phyloP scores from a whole-genome alignment of 2,113 vertebrate genomes.

The Poeciliopsis occidentalis region DNA sequence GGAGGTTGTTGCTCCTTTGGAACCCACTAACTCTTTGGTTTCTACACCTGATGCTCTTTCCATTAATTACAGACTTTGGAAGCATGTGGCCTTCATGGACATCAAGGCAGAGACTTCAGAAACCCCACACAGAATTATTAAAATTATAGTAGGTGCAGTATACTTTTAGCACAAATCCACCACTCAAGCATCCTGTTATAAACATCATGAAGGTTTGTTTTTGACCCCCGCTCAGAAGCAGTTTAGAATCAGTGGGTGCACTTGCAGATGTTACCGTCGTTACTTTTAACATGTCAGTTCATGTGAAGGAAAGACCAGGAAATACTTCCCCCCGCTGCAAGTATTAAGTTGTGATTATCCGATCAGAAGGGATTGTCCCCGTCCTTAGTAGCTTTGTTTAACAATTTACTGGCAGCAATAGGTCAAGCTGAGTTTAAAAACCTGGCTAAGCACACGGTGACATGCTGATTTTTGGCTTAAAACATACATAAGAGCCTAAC shows the following conservation, averaged over 20 bases:
- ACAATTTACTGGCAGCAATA: constrained; percentile 2
- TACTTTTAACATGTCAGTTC: not conserved
- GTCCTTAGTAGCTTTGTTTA: constrained; percentile 18
- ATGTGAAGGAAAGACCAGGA: not conserved
- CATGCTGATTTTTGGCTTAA: constrained; percentile 8
- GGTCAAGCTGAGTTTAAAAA: not conserved
- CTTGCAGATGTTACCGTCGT: not conserved
- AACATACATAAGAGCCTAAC: not conserved
- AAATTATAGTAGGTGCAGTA: not conserved
- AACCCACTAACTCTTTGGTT: not conserved
- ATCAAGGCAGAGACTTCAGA: not conserved
- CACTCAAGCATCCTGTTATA: not conserved
- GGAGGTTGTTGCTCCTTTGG: not conserved
- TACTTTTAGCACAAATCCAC: not conserved
- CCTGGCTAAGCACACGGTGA: not conserved
- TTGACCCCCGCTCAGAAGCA: not conserved
- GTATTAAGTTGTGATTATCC: constrained; percentile 6
- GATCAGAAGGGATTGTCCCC: constrained; percentile 7
- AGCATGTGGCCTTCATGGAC: not conserved
- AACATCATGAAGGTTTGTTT: not conserved
- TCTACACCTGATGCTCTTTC: not conserved
- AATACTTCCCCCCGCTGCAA: not conserved
- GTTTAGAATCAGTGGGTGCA: not conserved
- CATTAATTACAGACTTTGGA: not conserved
- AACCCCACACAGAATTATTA: not conserved